Conservation (phyloP, 1,140 invertebrate genomes). For the Helicoverpa zea region DNA sequence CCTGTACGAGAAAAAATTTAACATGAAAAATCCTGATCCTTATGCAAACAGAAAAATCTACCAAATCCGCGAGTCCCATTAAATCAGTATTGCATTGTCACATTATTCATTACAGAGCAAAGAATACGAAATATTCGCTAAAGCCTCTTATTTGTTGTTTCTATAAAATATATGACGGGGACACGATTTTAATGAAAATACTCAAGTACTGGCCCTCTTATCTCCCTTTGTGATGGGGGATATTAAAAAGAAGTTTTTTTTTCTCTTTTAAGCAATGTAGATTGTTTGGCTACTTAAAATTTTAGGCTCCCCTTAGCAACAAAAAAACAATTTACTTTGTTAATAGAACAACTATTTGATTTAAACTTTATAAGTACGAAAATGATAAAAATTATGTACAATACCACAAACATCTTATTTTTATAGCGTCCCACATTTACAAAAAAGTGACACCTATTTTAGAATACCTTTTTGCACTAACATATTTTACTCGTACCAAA, state of each 20-base stretch:
- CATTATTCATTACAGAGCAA: slow-evolving; percentile 46
- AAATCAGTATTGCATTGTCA: slow-evolving; percentile 26
- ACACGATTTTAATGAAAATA: slow-evolving; percentile 48
- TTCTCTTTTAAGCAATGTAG: slow-evolving; percentile 16
- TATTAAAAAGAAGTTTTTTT: slow-evolving; percentile 44
- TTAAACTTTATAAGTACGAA: too few relatives aligned
- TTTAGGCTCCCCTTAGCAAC: neutral
- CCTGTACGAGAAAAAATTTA: neutral
- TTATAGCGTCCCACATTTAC: too few relatives aligned
- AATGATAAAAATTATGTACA: too few relatives aligned
- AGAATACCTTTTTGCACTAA: slow-evolving; percentile 19
- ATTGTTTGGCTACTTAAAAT: slow-evolving; percentile 25
- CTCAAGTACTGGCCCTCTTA: slow-evolving; percentile 42
- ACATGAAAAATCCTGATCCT: neutral
- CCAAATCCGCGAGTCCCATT: slow-evolving; percentile 24
- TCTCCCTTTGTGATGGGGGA: slow-evolving; percentile 43
- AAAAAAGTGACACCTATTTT: neutral
- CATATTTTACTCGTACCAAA: neutral
- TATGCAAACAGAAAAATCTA: neutral
- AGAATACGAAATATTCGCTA: slow-evolving; percentile 47
- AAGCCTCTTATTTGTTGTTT: slow-evolving; percentile 50
- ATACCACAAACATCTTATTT: too few relatives aligned
- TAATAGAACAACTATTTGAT: too few relatives aligned
- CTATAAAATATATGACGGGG: slow-evolving; percentile 49
- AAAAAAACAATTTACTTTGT: neutral